Conservation (phyloP, 2,888 invertebrate genomes). For the Dastarcus helophoroides region DNA sequence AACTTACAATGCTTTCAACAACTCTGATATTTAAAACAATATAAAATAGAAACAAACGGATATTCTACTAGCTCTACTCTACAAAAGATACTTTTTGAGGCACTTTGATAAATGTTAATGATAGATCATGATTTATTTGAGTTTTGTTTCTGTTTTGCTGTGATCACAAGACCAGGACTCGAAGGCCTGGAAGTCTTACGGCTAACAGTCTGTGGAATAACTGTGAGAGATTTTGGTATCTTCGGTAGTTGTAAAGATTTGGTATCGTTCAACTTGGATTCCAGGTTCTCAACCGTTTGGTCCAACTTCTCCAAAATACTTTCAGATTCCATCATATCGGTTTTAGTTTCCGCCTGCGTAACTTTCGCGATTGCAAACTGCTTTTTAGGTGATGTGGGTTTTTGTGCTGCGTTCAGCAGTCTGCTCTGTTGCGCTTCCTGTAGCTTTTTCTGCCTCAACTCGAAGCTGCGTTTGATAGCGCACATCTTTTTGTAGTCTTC, state of each 20-base stretch:
- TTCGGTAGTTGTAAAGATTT: conserved; percentile 52
- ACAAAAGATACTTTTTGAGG: too few relatives aligned
- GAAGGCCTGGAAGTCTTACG: conserved; percentile 26
- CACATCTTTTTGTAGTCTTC: conserved; percentile 74
- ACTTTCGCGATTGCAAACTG: conserved; percentile 21
- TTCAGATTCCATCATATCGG: conserved; percentile 19
- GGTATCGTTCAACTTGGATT: conserved; percentile 29
- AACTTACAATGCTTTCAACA: too few relatives aligned
- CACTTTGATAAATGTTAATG: conserved; percentile 27
- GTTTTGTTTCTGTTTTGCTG: conserved; percentile 20
- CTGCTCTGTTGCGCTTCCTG: conserved; percentile 42
- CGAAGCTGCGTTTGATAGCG: conserved; percentile 51
- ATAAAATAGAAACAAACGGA: too few relatives aligned
- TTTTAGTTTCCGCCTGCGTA: conserved; percentile 24
- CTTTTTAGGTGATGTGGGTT: conserved; percentile 25
- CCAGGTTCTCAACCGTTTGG: conserved; percentile 38
- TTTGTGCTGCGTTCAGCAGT: conserved; percentile 16
- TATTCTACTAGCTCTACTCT: too few relatives aligned
- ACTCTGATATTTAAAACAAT: too few relatives aligned
- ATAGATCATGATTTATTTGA: conserved; percentile 30
- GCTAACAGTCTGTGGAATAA: conserved; percentile 56
- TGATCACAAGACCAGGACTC: conserved; percentile 30
- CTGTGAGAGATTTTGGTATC: conserved; percentile 70
- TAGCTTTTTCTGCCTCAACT: conserved; percentile 40
- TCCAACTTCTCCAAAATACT: conserved; percentile 37